phyloP scores from a whole-genome alignment of 1,140 invertebrate genomes.

The Dreissena polymorpha region DNA sequence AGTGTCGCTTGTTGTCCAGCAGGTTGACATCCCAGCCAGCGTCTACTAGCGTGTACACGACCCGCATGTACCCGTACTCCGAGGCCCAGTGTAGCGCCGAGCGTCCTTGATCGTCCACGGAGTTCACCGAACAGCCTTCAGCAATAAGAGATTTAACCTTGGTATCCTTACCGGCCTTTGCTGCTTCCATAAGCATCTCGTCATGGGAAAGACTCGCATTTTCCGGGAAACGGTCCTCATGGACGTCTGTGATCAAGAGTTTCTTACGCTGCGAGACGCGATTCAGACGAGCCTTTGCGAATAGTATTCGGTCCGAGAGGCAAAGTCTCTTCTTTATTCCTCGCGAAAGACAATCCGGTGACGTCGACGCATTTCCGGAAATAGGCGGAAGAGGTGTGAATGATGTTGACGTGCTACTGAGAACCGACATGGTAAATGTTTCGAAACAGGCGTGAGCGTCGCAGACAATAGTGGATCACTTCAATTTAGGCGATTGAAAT shows the following conservation, averaged over 20 bases:
- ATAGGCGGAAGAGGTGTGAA: background rate
- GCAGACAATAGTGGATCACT: too few relatives aligned
- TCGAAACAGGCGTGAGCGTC: too few relatives aligned
- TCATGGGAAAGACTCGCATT: constrained; percentile 57
- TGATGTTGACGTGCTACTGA: constrained; percentile 18
- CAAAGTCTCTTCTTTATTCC: constrained; percentile 37
- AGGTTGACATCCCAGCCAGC: constrained; percentile 64
- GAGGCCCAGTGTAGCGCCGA: constrained; percentile 74
- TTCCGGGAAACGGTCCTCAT: constrained; percentile 56
- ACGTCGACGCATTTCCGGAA: background rate
- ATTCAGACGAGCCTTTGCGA: constrained; percentile 46
- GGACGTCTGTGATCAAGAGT: constrained; percentile 38
- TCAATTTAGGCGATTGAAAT: too few relatives aligned
- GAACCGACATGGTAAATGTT: constrained; percentile 1
- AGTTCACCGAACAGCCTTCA: constrained; percentile 47
- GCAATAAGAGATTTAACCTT: constrained; percentile 60
- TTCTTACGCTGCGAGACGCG: constrained; percentile 46
- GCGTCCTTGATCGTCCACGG: constrained; percentile 61
- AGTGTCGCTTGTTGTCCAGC: constrained; percentile 68
- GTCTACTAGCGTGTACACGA: constrained; percentile 63
- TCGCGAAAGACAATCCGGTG: constrained; percentile 1
- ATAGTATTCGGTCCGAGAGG: constrained; percentile 47
- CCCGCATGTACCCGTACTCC: constrained; percentile 69
- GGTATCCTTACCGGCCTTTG: constrained; percentile 67
- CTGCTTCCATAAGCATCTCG: constrained; percentile 65